phyloP scores from a whole-genome alignment of 2,797 vertebrate genomes.

The Squalus acanthias region DNA sequence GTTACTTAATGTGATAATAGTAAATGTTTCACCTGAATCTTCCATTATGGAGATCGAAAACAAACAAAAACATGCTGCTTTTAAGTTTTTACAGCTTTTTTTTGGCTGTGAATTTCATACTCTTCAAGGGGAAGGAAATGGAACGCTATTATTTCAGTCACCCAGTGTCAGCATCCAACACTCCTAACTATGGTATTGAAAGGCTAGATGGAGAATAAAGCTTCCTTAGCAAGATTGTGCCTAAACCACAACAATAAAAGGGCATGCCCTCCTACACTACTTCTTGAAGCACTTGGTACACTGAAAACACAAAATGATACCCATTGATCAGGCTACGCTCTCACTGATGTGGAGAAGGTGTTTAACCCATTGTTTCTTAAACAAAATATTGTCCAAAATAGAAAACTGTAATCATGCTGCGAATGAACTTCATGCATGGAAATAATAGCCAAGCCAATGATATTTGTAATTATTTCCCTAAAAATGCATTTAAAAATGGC shows the following conservation, averaged over 20 bases:
- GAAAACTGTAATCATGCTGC: background rate
- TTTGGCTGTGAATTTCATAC: background rate
- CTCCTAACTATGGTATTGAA: background rate
- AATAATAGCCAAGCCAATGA: too few species aligned
- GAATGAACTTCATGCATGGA: background rate
- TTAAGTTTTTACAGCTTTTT: background rate
- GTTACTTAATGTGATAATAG: background rate
- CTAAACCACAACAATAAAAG: background rate
- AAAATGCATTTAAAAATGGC: background rate
- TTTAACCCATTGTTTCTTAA: background rate
- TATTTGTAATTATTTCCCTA: background rate
- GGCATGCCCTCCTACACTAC: background rate
- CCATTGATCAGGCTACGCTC: background rate
- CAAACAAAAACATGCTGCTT: background rate
- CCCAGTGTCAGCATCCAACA: too few species aligned
- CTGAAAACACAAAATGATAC: background rate
- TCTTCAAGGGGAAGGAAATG: background rate
- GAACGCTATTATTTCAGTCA: background rate
- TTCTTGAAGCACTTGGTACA: background rate
- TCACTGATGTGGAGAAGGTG: background rate
- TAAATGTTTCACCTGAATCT: background rate
- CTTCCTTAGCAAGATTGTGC: background rate
- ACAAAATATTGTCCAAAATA: background rate
- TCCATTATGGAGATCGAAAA: background rate
- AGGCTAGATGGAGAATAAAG: background rate